Evolutionary conservation across 2,797 vertebrate genomes (phyloP), one percentile per base, ranked within the genome.

Genomic region (Diglossa cyanea): DNA sequence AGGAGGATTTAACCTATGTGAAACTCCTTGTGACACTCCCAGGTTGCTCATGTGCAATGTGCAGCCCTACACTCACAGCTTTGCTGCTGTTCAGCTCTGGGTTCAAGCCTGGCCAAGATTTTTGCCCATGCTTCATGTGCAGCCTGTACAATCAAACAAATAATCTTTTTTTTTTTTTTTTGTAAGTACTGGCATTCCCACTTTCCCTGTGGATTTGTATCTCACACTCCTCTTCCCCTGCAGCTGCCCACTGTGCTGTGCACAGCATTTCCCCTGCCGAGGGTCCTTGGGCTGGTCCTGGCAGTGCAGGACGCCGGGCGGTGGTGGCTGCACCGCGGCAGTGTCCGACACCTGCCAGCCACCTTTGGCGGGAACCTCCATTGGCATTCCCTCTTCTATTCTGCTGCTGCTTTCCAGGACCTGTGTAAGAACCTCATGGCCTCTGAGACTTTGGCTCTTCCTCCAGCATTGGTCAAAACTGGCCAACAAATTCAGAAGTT

Each of bases 291-390:
- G 10, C 21, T 10, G 7, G 20, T 8, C 42, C 48, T 44, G 25
- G 88, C 42, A 13, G 18, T 24, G 19, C 66, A 39, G 63, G 39
- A 23, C 33, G 17, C 61, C 5, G 8, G 39, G 53, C 1, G 0
- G 40, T 3, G 0, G 0, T 3, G 4, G 26, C 55, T 79, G 84
- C 35, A 37, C 44, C 78, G 24, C 39, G 24, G 5, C 53, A 18
- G 9, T 0, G 11, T 2, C 60, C 5, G 0, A 50, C 61, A 10
- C 26, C 54, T 45, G 66, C 42, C 76, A 48, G 73, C 6, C 1
- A 0, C 63, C 58, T 75, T 19, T 31, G 40, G 35, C 53, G 37
- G 14, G 48, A 70, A 5, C 28, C 21, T 15, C 71, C 47, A 2
- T 4, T 18, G 50, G 51, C 37, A 51, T 2, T 28, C 39, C 37